phyloP scores from a whole-genome alignment of 30 jellyfish, hydroid and myxozoan species.

The Phacellophora camtschatica region DNA sequence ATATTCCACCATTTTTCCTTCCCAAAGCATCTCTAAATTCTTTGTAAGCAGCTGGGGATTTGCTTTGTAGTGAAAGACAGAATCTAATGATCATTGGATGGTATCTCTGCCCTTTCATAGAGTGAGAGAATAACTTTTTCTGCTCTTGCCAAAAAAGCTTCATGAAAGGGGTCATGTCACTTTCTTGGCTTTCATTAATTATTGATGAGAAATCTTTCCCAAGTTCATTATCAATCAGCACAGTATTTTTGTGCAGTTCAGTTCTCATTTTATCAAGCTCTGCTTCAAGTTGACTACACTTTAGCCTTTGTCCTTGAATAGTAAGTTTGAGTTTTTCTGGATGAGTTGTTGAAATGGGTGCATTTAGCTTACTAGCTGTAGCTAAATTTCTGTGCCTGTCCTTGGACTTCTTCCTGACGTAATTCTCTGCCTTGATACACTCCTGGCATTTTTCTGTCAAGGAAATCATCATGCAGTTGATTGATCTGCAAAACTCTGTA shows the following conservation, averaged over 20 bases:
- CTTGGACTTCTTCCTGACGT: not conserved
- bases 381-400: conserved; percentile 6
- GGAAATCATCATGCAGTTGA: not conserved
- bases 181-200: conserved; percentile 4
- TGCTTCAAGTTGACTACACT: conserved; percentile 42
- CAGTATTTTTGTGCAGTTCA: conserved; percentile 17
- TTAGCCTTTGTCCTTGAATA: conserved; percentile 50
- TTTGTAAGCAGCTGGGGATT: conserved; percentile 68
- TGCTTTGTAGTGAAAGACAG: conserved; percentile 63
- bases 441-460: not conserved
- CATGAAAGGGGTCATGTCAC: conserved; percentile 70
- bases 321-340: conserved; percentile 53
- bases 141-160: conserved; percentile 82
- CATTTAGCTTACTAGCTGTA: not conserved
- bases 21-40: conserved; percentile 52
- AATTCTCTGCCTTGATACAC: not conserved
- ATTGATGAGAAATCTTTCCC: not conserved
- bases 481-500: not conserved
- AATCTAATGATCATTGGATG: conserved; percentile 75
- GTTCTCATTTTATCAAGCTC: conserved; percentile 27
- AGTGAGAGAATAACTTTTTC: conserved; percentile 11
- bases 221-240: conserved; percentile 7
- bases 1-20: conserved; percentile 30
- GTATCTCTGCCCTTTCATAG: conserved; percentile 59
- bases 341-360: conserved; percentile 53